Percentiles rank a stretch among this genome's conserved stretches.
Evolutionary conservation across 1,140 invertebrate species (phyloP).

Genomic region (Drosophila bipectinata): DNA sequence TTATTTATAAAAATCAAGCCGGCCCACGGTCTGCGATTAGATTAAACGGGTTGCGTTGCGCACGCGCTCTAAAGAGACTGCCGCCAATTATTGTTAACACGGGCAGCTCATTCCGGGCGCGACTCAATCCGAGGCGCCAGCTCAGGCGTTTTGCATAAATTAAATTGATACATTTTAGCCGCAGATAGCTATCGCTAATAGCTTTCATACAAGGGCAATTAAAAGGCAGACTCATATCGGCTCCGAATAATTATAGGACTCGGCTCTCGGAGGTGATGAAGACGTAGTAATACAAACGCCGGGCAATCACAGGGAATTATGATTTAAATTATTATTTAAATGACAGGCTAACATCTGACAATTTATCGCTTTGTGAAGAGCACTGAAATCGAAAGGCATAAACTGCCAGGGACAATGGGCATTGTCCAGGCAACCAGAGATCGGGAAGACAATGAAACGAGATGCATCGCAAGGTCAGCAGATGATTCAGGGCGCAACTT

Average conservation of each 20-base stretch:
- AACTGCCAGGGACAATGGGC: slow-evolving; percentile 56
- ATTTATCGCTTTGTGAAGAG: slow-evolving; percentile 22
- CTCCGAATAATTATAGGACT: slow-evolving; percentile 15
- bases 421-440: slow-evolving; percentile 51
- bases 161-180: slow-evolving; percentile 60
- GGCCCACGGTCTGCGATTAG: slow-evolving; percentile 28
- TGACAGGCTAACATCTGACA: slow-evolving; percentile 6
- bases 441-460: slow-evolving; percentile 16
- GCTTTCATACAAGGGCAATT: slow-evolving; percentile 54
- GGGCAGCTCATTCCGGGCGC: slow-evolving; percentile 14
- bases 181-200: slow-evolving; percentile 22
- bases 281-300: slow-evolving; percentile 8
- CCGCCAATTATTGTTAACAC: slow-evolving; percentile 61
- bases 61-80: slow-evolving; percentile 41
- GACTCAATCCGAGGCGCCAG: slow-evolving; percentile 51
- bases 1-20: background rate
- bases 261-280: slow-evolving; percentile 29
- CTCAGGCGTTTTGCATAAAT: slow-evolving; percentile 61
- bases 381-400: slow-evolving; percentile 22
- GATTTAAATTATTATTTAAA: slow-evolving; percentile 23
- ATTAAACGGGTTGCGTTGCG: slow-evolving; percentile 54
- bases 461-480: slow-evolving; percentile 24
- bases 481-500: slow-evolving; percentile 25
- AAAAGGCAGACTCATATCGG: slow-evolving; percentile 42
- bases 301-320: slow-evolving; percentile 13